Evolutionary conservation across 2,113 vertebrate genomes (phyloP).

Genomic region (Hemibagrus wyckioides): DNA sequence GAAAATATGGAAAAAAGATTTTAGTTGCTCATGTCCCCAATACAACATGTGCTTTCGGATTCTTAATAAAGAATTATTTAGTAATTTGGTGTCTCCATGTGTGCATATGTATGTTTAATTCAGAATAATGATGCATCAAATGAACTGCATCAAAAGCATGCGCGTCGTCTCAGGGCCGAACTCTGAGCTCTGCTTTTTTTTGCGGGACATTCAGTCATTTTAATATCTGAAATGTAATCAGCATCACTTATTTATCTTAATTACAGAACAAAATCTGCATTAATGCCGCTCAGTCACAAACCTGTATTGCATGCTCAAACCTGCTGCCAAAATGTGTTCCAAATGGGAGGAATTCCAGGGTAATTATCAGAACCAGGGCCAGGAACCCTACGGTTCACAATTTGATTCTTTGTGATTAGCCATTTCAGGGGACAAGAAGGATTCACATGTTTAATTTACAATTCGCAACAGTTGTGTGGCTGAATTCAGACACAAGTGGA

Average conservation of each 20-base stretch:
- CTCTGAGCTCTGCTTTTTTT: background rate
- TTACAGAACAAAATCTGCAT: constrained; percentile 35
- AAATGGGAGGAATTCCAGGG: constrained; percentile 32
- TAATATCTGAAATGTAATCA: constrained; percentile 36
- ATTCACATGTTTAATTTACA: constrained; percentile 25
- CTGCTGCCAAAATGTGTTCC: constrained; percentile 33
- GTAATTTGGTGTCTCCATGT: background rate
- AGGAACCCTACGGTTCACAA: constrained; percentile 28
- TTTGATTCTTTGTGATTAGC: constrained; percentile 37
- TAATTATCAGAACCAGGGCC: constrained; percentile 19
- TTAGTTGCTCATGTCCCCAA: background rate
- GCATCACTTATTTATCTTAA: constrained; percentile 33
- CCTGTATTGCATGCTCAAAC: constrained; percentile 23
- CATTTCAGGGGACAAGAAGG: background rate
- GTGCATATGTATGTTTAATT: background rate
- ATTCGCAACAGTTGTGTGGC: background rate
- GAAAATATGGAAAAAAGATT: background rate
- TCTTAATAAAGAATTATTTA: background rate
- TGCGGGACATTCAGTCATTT: constrained; percentile 21
- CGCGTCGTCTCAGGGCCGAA: background rate
- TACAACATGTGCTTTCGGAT: background rate
- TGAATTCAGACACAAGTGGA: background rate
- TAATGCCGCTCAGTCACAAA: constrained; percentile 35
- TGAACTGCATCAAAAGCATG: background rate
- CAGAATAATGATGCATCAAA: background rate